phyloP scores from a whole-genome alignment of 2,113 vertebrate genomes.

The Cochlearius cochlearius region DNA sequence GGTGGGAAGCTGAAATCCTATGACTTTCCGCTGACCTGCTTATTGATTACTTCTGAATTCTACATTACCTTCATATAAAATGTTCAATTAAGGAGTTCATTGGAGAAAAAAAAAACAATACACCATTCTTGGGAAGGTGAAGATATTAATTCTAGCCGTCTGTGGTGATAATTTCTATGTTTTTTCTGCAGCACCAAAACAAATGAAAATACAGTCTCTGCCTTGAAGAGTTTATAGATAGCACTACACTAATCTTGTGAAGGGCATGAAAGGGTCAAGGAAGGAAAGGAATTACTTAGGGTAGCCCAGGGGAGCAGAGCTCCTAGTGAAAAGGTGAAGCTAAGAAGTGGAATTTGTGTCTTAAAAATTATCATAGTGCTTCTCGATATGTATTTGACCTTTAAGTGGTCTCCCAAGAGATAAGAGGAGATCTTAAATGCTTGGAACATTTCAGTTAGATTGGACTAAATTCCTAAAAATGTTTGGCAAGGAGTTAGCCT shows the following conservation, averaged over 20 bases:
- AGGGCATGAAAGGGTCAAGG: slow-evolving; percentile 36
- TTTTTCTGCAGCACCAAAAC: neutral
- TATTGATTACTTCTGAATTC: neutral
- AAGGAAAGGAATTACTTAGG: slow-evolving; percentile 32
- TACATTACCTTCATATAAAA: neutral
- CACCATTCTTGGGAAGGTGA: neutral
- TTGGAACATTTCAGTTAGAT: slow-evolving; percentile 36
- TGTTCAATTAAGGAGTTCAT: neutral
- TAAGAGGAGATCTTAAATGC: slow-evolving; percentile 20
- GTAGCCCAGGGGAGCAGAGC: neutral
- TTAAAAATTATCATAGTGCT: slow-evolving; percentile 27
- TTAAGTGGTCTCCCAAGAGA: slow-evolving; percentile 40
- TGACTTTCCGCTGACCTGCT: neutral
- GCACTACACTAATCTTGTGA: neutral
- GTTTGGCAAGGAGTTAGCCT: slow-evolving; percentile 11
- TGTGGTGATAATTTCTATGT: neutral
- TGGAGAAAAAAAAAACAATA: neutral
- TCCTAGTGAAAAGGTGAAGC: neutral
- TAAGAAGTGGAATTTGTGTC: slow-evolving; percentile 31
- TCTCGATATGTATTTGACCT: slow-evolving; percentile 46
- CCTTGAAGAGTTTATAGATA: slow-evolving; percentile 3
- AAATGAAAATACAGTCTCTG: neutral
- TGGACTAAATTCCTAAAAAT: slow-evolving; percentile 46
- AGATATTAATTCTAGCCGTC: neutral
- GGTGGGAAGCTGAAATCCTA: neutral